Percentiles rank a stretch among this genome's conserved stretches.
Evolutionary conservation across 1,140 invertebrate species (phyloP).

Genomic region (Drosophila fuyamai): DNA sequence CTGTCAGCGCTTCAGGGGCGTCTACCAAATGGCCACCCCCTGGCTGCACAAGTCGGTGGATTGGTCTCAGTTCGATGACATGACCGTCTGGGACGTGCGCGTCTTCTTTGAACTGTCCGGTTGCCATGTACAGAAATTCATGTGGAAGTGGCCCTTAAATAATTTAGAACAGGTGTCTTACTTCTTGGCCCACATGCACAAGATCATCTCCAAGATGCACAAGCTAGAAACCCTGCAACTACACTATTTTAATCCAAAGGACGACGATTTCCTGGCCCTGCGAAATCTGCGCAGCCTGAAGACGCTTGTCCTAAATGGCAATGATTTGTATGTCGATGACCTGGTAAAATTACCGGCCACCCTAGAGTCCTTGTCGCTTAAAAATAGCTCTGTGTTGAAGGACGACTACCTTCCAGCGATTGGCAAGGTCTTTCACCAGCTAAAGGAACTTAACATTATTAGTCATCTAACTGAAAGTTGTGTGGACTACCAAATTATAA

Average conservation of each 20-base stretch:
- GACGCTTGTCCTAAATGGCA: conserved; percentile 30
- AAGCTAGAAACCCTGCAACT: conserved; percentile 5
- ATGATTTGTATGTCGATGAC: conserved; percentile 20
- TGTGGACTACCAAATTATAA: background rate
- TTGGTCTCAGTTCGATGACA: conserved; percentile 1
- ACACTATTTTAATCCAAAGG: background rate
- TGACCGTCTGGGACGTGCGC: conserved; percentile 66
- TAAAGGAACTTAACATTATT: conserved; percentile 42
- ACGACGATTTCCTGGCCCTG: conserved; percentile 10
- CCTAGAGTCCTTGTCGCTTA: conserved; percentile 33
- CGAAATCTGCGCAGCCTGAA: conserved; percentile 25
- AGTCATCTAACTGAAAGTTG: background rate
- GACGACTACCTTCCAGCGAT: background rate
- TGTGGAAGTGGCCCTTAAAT: conserved; percentile 18
- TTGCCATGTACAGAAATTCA: conserved; percentile 19
- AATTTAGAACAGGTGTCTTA: conserved; percentile 36
- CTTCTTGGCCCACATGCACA: conserved; percentile 39
- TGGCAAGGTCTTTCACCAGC: background rate
- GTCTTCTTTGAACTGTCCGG: conserved; percentile 62
- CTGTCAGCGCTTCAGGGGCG: conserved; percentile 42
- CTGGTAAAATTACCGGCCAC: conserved; percentile 16
- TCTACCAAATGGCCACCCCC: conserved; percentile 33
- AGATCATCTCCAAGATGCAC: conserved; percentile 27
- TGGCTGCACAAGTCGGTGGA: conserved; percentile 27
- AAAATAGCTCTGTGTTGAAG: conserved; percentile 2